Evolutionary conservation across 2,888 invertebrate species (phyloP).

Genomic region (Prenolepis imparis): DNA sequence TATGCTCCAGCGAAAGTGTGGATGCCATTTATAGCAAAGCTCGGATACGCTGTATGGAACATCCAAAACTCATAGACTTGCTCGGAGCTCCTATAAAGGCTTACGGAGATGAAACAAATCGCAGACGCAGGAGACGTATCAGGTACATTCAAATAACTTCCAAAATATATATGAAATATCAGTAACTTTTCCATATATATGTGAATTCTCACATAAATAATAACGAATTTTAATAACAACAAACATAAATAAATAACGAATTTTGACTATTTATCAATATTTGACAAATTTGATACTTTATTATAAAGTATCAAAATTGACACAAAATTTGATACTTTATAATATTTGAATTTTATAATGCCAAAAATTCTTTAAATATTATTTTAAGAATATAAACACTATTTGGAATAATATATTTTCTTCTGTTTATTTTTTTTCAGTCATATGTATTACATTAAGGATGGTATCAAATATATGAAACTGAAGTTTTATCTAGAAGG

Average conservation of each 20-base stretch:
- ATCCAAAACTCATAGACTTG: conserved; percentile 92
- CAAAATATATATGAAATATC: not conserved
- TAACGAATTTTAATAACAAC: not conserved
- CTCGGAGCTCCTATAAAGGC: conserved; percentile 96
- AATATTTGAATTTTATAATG: not conserved
- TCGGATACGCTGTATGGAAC: conserved; percentile 91
- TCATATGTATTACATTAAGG: conserved; percentile 89
- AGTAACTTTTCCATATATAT: not conserved
- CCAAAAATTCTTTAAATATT: not conserved
- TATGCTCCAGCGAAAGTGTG: conserved; percentile 95
- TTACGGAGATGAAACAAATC: conserved; percentile 94
- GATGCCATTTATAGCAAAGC: conserved; percentile 94
- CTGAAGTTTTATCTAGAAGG: conserved; percentile 97
- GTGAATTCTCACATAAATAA: not conserved
- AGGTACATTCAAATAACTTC: conserved; percentile 84
- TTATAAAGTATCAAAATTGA: too few species aligned
- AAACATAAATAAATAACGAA: not conserved
- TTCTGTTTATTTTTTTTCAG: conserved; percentile 83
- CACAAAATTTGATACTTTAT: too few species aligned
- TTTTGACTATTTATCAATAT: not conserved
- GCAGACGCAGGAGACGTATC: conserved; percentile 94
- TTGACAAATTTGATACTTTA: too few species aligned
- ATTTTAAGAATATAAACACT: not conserved
- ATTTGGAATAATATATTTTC: not conserved
- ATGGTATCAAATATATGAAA: conserved; percentile 31